Evolutionary conservation across 2,113 vertebrate species (phyloP).

Genomic region (Dasypus novemcinctus): DNA sequence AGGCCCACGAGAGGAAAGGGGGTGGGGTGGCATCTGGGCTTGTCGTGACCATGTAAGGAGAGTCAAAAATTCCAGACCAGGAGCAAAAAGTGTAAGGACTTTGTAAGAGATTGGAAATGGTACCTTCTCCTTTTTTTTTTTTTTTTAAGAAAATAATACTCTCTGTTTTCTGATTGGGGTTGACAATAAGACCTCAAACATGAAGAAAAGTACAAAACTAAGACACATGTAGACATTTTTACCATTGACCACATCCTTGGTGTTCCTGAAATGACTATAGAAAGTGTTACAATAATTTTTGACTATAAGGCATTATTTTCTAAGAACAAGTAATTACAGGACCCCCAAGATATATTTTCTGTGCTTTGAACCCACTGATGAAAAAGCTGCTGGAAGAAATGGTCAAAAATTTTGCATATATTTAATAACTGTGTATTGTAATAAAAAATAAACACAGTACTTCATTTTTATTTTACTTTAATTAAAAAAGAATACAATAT

Average conservation of each 20-base stretch:
- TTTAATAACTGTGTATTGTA: background rate
- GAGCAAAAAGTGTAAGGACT: background rate
- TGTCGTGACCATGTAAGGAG: background rate
- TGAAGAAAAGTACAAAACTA: background rate
- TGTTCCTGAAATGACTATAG: background rate
- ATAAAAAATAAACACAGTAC: background rate
- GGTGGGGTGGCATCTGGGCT: background rate
- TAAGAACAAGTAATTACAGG: background rate
- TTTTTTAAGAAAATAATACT: background rate
- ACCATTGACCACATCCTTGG: background rate
- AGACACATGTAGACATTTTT: background rate
- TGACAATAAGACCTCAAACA: background rate
- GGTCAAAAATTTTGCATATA: background rate
- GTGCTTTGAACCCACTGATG: background rate
- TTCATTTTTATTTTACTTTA: background rate
- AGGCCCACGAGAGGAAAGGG: background rate
- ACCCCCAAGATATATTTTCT: background rate
- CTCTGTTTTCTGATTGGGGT: background rate
- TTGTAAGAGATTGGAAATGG: background rate
- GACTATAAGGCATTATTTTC: background rate
- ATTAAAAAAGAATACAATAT: slow-evolving; percentile 25
- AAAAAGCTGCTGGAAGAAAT: background rate
- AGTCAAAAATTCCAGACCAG: background rate
- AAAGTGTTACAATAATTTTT: background rate
- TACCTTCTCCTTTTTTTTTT: background rate